A percentile compares a stretch with the other conserved stretches of the same genome.
Conservation (phyloP, 1,140 invertebrate species). For the Diabrotica virgifera region DNA sequence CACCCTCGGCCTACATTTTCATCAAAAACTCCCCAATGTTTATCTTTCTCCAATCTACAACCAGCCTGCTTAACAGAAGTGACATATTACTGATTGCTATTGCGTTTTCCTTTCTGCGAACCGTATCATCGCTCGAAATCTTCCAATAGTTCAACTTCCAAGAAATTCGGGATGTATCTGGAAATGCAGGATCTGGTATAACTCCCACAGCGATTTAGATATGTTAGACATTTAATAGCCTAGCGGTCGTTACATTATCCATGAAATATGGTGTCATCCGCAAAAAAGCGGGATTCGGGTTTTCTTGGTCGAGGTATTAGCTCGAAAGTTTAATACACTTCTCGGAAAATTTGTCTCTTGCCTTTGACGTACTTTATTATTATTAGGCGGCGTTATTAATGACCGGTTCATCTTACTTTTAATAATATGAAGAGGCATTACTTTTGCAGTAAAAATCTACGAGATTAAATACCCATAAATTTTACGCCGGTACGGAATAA, state of each 20-base stretch:
- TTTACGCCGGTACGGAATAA: too few species aligned
- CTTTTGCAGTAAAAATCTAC: too few species aligned
- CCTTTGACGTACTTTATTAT: too few species aligned
- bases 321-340: neutral
- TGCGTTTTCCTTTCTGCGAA: neutral
- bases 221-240: neutral
- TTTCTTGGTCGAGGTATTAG: neutral
- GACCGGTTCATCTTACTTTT: too few species aligned
- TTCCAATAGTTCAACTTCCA: neutral
- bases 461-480: too few species aligned
- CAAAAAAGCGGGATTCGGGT: neutral
- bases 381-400: too few species aligned
- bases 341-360: neutral
- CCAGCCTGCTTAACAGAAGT: too few species aligned
- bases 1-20: too few species aligned
- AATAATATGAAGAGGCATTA: too few species aligned
- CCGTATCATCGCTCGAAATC: neutral
- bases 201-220: conserved; percentile 1
- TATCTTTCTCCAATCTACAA: too few species aligned
- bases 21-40: too few species aligned
- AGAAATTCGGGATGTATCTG: neutral
- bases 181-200: neutral
- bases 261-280: neutral
- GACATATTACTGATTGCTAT: neutral
- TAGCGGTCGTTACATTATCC: neutral